Conservation (phyloP, 2,113 vertebrate genomes). For the Mesitornis unicolor region DNA sequence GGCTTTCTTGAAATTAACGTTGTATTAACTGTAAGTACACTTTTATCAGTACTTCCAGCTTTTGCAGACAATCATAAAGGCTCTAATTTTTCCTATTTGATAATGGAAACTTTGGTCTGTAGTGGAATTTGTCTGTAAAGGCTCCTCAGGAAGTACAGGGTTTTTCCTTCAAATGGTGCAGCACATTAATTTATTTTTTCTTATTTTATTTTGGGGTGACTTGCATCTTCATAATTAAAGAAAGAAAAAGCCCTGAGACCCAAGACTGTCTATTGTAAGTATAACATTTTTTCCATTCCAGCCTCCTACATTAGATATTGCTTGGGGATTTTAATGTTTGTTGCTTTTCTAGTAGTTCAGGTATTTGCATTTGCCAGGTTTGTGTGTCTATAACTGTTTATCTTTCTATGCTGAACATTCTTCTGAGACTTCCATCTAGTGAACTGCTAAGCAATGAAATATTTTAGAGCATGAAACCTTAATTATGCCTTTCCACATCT, state of each 20-base stretch:
- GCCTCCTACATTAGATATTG: not conserved
- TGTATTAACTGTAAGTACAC: not conserved
- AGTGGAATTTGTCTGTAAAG: not conserved
- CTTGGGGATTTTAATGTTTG: not conserved
- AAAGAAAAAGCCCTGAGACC: constrained; percentile 22
- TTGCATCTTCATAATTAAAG: constrained; percentile 58
- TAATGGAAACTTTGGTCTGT: not conserved
- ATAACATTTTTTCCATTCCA: constrained; percentile 6
- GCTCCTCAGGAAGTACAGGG: not conserved
- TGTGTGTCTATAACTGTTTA: not conserved
- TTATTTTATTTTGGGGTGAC: constrained; percentile 64
- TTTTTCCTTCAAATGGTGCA: not conserved
- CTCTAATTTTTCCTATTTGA: not conserved
- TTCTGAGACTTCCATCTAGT: not conserved
- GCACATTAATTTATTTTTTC: constrained; percentile 51
- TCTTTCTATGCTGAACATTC: not conserved
- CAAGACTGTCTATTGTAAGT: constrained; percentile 40
- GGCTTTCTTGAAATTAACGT: not conserved
- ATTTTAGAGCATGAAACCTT: not conserved
- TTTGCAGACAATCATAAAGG: constrained; percentile 31
- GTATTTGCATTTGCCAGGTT: not conserved
- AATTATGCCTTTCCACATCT: not conserved
- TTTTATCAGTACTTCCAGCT: not conserved
- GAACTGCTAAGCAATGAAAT: not conserved
- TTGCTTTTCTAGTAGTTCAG: not conserved